Conservation (phyloP, 2,113 vertebrate species). For the Daboia siamensis region DNA sequence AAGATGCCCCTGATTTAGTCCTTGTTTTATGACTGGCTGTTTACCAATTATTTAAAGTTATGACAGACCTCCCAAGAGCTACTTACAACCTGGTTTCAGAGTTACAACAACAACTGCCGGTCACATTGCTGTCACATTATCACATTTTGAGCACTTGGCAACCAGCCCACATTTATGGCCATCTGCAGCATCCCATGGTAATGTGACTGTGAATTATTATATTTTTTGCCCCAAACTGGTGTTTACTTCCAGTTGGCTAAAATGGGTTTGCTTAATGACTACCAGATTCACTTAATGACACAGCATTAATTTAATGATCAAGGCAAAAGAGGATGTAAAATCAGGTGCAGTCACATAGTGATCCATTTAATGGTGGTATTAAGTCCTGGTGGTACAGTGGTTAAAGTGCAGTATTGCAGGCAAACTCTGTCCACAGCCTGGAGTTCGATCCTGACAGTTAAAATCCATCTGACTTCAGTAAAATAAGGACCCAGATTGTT, state of each 20-base stretch:
- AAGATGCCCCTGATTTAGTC: background rate
- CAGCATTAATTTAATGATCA: background rate
- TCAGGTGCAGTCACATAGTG: background rate
- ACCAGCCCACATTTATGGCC: background rate
- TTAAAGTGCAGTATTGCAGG: background rate
- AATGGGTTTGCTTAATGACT: background rate
- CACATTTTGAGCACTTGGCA: background rate
- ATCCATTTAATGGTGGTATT: background rate
- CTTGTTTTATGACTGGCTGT: background rate
- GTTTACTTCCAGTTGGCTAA: background rate
- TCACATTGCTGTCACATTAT: background rate
- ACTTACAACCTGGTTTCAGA: background rate
- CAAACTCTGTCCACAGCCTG: background rate
- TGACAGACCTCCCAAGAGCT: background rate
- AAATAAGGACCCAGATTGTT: background rate
- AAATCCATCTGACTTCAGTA: background rate
- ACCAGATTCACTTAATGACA: background rate
- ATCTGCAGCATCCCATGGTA: background rate
- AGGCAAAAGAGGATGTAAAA: background rate
- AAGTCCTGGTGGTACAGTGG: background rate
- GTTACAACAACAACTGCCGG: background rate
- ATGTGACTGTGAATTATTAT: background rate
- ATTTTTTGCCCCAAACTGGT: background rate
- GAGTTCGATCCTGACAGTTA: background rate
- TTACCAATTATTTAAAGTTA: background rate